Evolutionary conservation across 2,113 vertebrate genomes (phyloP), one percentile per base, ranked within the genome.

Genomic region (Guaruba guarouba): DNA sequence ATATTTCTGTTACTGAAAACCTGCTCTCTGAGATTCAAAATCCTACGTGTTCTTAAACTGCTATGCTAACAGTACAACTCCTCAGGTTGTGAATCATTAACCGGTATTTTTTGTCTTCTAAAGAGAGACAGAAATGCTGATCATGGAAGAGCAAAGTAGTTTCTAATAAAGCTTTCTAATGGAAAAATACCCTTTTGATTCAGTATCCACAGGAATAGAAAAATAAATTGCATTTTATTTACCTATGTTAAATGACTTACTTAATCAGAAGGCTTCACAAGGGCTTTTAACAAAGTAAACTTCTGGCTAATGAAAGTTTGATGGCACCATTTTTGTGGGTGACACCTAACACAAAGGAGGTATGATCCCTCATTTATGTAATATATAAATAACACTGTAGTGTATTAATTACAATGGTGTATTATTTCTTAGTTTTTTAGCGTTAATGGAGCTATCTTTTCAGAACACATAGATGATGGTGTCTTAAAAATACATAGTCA

Each of bases 51-150:
- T 88, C 75, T 90, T 95, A 31, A 9, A 24, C 43, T 61, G 24
- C 80, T 91, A 31, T 13, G 14, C 33, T 63, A 73, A 71, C 23
- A 66, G 33, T 20, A 31, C 37, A 62, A 8, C 62, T 91, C 46
- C 70, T 93, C 23, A 76, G 52, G 27, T 17, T 86, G 83, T 94
- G 88, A 96, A 96, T 96, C 55, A 96, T 94, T 96, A 96, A 95
- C 95, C n/a, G 9, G 33, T 55, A 6, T 6, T 68, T 75, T 88
- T 86, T 69, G 61, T 94, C 86, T 89, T 92, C 76, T 91, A 59
- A 94, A 93, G 92, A 83, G 54, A 74, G 61, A 70, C 67, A 41
- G 78, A 80, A 57, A 14, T 91, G 73, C 77, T 89, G 73, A 51
- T 66, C 66, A 28, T 52, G 8, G 35, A 71, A 74, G 29, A 91